Base-by-base conservation (phyloP, 2,888 invertebrate genomes). In the Mesorhabditis sp. region DNA sequence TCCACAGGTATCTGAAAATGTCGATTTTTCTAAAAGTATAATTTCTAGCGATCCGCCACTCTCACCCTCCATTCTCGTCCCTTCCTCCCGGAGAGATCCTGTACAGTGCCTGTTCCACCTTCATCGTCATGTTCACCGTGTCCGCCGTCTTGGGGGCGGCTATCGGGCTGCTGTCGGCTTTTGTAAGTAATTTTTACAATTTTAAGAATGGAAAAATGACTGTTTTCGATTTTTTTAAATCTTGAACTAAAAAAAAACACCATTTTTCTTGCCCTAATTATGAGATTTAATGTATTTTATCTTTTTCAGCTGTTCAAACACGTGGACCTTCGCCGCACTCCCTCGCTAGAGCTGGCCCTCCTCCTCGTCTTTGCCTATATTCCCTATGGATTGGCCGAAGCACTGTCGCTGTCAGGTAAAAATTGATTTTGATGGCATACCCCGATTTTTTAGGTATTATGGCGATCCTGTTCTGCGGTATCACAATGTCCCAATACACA, bases 401-500 rank as follows among this genome's bases (percentile, higher is more conserved):
- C 96, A 44, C 91, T 95, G 76, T 93, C 94, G 86, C 88, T 95
- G 70, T 95, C 94, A 82, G 95, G 93, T 92, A 87, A 86, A 28
- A 6, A 6, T 13, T 0, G 93, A 95, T 2, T 50, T 50, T 50
- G n/a, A n/a, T n/a, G n/a, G n/a, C n/a, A n/a, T n/a, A n/a, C n/a
- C n/a, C n/a, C n/a, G n/a, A n/a, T n/a, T n/a, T 65, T 43, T 43
- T 43, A 91, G 94, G 97, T 74, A 98, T 98, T 72, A 98, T 98
- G 97, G 96, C 98, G 5, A 98, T 98, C 84, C 88, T 98, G 79
- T 96, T 97, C 87, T 95, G 95, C 88, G 98, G 97, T 5, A 94
- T 98, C 85, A 95, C 96, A 1, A 98, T 98, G 98, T 96, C 96
- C 0, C 98, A 98, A 87, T 98, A 98, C 87, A 97, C 97, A 13